Evolutionary conservation across 1,140 invertebrate species (phyloP), one percentile per base, ranked within the genome.

Genomic region (Zaprionus capensis): DNA sequence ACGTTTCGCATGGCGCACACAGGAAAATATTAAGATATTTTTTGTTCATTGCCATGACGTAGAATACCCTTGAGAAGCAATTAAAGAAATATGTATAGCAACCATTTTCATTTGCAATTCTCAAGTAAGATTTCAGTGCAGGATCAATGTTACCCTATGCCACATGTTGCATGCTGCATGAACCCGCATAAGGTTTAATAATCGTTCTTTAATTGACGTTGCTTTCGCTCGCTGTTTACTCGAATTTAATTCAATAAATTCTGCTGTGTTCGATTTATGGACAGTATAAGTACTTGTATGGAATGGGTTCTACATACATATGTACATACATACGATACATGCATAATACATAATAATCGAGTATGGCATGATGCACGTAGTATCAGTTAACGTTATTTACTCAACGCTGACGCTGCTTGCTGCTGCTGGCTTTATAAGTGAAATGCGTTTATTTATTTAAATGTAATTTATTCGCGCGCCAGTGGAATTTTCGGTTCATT

Each of bases 401-500:
- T 71, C 51, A 20, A 28, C 64, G 49, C 49, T 71, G 61, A 61
- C 41, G n/a, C 7, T 46, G 28, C 28, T 31, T n/a, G n/a, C 7
- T 46, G 28, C 28, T 31, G 41, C 41, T 46, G 7, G n/a, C 41
- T 49, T 70, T 69, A 78, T 75, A 78, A 81, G 67, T 70, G 55
- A 51, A 76, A 82, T 82, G 80, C 77, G 63, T 71, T 82, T 78
- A 78, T 82, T 79, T 82, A 77, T 72, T 78, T 74, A 72, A 80
- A 71, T 69, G 53, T 56, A 80, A 82, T 87, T 74, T 82, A 71
- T 71, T 36, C 75, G 70, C 69, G 58, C 61, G 63, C 76, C 74
- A 41, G 38, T 76, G 63, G 46, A 72, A 67, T 76, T 72, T 66
- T 76, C 34, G 62, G 62, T 44, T 65, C 31, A 67, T 78, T 46